Evolutionary conservation across 2,888 invertebrate genomes (phyloP), one percentile per base, ranked within the genome.

Genomic region (Digitonthophagus gazella): DNA sequence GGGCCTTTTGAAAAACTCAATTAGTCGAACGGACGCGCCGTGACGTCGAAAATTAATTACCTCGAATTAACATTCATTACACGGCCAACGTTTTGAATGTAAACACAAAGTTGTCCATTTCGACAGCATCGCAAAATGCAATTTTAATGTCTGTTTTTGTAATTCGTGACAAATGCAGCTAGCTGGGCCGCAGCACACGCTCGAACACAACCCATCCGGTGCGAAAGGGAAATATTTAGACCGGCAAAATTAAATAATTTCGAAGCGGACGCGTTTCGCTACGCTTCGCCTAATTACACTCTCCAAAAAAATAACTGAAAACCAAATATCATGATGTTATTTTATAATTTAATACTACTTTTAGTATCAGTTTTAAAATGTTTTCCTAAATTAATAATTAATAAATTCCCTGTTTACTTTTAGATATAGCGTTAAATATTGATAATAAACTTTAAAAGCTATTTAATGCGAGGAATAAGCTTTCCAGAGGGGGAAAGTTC

Each of bases 131-230:
- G 61, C 19, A 61, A 61, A 18, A 18, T 20, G 16, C 61, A 18
- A 61, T 61, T 61, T 61, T 61, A 61, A 61, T 19, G 61, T 61
- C 61, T 61, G 61, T 61, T 61, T 61, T 61, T 61, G 61, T 61
- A 61, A 61, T 61, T 19, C 20, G 18, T 61, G 61, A 61, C 61
- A 61, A 61, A 20, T 61, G 61, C 61, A 61, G 19, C 61, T 14
- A 11, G 28, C 28, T n/a, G n/a, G n/a, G 28, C 28, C 8, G 28
- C 28, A 44, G 3, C 28, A 6, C 11, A 5, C 11, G 28, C 28
- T 6, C 11, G 28, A 44, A 44, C 6, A 44, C 6, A 44, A 44
- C 28, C 28, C 1, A 8, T 3, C 28, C 28, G 11, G 3, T 44
- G 28, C 11, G 11, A 44, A 44, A 44, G 28, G 28, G 28, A 3